Percentiles rank a stretch among this genome's conserved stretches.
These are phyloP conservation scores for Atta cephalotes DNA, from an alignment of 1,140 invertebrate species.

Conservation along the genomic window DNA sequence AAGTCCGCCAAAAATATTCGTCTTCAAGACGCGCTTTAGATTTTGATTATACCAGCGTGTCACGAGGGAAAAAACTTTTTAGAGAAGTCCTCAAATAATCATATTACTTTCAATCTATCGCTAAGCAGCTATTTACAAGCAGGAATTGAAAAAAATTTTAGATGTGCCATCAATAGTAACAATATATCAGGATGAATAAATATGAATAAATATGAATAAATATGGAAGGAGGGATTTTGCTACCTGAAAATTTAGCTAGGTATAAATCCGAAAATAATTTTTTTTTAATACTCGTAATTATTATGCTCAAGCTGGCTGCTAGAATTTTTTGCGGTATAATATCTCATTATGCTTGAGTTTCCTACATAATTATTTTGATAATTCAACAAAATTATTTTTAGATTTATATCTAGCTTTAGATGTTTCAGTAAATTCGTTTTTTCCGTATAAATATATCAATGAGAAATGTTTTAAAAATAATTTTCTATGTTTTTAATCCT, in stretches of 20 bases:
- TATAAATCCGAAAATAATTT: no score
- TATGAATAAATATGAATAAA: neutral
- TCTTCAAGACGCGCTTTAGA: slow-evolving; percentile 40
- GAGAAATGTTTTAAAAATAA: neutral
- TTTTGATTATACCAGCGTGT: slow-evolving; percentile 52
- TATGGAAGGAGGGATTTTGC: no score
- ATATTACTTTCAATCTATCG: neutral
- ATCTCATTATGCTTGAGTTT: no score
- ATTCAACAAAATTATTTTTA: no score
- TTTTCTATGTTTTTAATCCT: no score
- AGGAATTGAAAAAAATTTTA: neutral
- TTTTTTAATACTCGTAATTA: no score
- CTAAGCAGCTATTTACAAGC: neutral
- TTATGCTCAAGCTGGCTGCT: no score
- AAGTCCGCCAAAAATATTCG: slow-evolving; percentile 65
- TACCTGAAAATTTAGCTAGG: no score
- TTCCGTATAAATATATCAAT: neutral
- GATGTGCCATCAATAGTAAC: neutral
- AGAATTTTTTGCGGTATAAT: no score
- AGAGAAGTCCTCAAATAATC: neutral
- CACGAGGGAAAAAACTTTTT: slow-evolving; percentile 3
- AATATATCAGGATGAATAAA: neutral
- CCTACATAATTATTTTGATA: no score
- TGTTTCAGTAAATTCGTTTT: no score
- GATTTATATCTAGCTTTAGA: no score